A percentile compares a stretch with the other conserved stretches of the same genome.
phyloP scores from a whole-genome alignment of 2,113 vertebrate species.

The Baryphthengus martii region DNA sequence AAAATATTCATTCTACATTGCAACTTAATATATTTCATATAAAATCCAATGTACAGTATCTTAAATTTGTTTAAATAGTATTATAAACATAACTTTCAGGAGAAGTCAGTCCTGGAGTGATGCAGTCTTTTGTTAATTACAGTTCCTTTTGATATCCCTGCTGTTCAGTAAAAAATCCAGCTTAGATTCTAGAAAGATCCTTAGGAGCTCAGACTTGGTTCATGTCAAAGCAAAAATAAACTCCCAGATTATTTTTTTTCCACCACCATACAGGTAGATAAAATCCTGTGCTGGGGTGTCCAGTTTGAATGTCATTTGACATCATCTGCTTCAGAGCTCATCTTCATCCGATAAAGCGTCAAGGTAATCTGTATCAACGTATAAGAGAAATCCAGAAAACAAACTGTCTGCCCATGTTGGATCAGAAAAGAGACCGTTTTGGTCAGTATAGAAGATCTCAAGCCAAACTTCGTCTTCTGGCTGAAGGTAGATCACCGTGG shows the following conservation, averaged over 20 bases:
- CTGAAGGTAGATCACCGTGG: slow-evolving; percentile 89
- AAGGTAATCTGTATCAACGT: slow-evolving; percentile 91
- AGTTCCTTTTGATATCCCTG: slow-evolving; percentile 36
- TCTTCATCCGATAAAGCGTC: slow-evolving; percentile 90
- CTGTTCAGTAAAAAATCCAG: neutral
- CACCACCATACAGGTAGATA: neutral
- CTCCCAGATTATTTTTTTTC: neutral
- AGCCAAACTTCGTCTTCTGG: slow-evolving; percentile 97
- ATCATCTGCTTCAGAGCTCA: slow-evolving; percentile 60
- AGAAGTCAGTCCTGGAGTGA: slow-evolving; percentile 24
- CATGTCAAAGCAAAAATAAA: neutral
- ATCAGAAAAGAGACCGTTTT: slow-evolving; percentile 95
- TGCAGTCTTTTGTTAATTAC: neutral
- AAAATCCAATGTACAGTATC: slow-evolving; percentile 64
- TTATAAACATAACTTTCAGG: slow-evolving; percentile 44
- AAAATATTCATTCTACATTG: slow-evolving; percentile 56
- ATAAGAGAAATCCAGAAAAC: slow-evolving; percentile 96
- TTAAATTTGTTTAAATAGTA: slow-evolving; percentile 76
- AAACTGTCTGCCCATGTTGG: slow-evolving; percentile 94
- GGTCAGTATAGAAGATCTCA: slow-evolving; percentile 94
- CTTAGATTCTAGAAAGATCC: neutral
- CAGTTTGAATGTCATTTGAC: neutral
- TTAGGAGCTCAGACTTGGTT: neutral
- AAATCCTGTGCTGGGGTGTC: neutral
- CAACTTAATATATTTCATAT: slow-evolving; percentile 59